Conservation (phyloP, 2,797 vertebrate genomes). For the Cichlasoma orientale region DNA sequence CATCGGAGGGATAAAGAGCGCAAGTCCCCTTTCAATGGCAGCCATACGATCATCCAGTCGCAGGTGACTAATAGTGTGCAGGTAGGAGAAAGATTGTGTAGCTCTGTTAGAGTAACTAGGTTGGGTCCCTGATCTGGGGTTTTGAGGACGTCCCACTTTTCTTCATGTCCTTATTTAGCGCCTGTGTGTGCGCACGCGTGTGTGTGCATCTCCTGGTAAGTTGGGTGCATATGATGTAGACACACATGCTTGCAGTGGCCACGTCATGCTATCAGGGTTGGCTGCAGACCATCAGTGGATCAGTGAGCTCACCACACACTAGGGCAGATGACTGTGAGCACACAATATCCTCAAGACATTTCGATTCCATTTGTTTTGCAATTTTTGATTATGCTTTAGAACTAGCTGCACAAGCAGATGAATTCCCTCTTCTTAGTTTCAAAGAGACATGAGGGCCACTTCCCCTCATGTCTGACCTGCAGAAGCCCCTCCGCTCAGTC, state of each 20-base stretch:
- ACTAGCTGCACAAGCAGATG: too few relatives aligned
- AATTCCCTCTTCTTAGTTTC: too few relatives aligned
- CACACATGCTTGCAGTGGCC: neutral
- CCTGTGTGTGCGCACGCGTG: neutral
- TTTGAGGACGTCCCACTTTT: constrained; percentile 60
- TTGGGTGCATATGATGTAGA: neutral
- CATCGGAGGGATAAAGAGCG: constrained; percentile 97
- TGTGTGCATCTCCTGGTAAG: constrained; percentile 17
- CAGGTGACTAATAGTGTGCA: constrained; percentile 83
- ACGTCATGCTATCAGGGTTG: neutral
- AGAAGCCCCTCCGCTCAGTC: too few relatives aligned
- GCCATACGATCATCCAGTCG: constrained; percentile 94
- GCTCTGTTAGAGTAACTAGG: constrained; percentile 11
- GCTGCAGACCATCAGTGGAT: too few relatives aligned
- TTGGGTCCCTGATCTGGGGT: constrained; percentile 24
- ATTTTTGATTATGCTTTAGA: too few relatives aligned
- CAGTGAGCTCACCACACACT: too few relatives aligned
- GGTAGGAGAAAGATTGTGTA: neutral
- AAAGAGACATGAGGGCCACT: too few relatives aligned
- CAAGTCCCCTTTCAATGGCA: constrained; percentile 98
- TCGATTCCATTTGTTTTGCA: too few relatives aligned
- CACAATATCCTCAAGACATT: too few relatives aligned
- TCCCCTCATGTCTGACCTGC: too few relatives aligned
- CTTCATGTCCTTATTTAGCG: constrained; percentile 28
- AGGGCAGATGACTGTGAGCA: too few relatives aligned